Evolutionary conservation across 1,140 invertebrate genomes (phyloP), one percentile per base, ranked within the genome.

Genomic region (Mycetomoellerius zeteki): DNA sequence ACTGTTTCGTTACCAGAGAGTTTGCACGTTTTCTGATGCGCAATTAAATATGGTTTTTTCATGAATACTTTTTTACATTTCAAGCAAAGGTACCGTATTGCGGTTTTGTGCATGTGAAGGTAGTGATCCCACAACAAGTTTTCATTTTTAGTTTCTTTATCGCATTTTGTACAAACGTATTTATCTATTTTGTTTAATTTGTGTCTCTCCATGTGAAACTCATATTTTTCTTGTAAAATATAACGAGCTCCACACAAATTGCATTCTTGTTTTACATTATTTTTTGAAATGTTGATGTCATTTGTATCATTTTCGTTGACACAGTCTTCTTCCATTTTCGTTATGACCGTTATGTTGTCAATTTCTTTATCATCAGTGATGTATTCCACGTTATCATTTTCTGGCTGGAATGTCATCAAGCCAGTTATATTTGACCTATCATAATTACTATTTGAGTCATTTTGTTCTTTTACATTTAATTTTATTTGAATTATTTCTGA

Each of bases 161-260:
- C 77, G 64, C 91, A 92, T 54, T 88, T 21, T 3, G 54, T 81
- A 33, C 91, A 92, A 37, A 88, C 30, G 30, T 73, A 92, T 54
- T 72, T 85, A 50, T 91, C 72, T n/a, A 92, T 92, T 85, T 89
- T 81, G 33, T 58, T 69, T 16, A 60, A 71, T 65, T 88, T 88
- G 19, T 92, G 91, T 24, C 91, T 92, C 24, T 92, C 90, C 84
- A 92, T 86, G 10, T 92, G 91, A 86, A 92, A 92, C 21, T 92
- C 81, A 47, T 91, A 92, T 56, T 91, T 92, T 10, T 60, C 14
- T 12, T 87, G 80, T 3, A 85, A 88, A 47, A 88, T 43, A 76
- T 90, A 92, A 50, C 76, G 76, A 33, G 78, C 60, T 30, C 91
- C 91, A 37, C 91, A 92, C 27, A 90, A 30, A 47, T 81, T 37